A percentile compares a stretch with the other conserved stretches of the same genome.
phyloP scores from a whole-genome alignment of 2,888 invertebrate genomes.

The Xylophagus ater region DNA sequence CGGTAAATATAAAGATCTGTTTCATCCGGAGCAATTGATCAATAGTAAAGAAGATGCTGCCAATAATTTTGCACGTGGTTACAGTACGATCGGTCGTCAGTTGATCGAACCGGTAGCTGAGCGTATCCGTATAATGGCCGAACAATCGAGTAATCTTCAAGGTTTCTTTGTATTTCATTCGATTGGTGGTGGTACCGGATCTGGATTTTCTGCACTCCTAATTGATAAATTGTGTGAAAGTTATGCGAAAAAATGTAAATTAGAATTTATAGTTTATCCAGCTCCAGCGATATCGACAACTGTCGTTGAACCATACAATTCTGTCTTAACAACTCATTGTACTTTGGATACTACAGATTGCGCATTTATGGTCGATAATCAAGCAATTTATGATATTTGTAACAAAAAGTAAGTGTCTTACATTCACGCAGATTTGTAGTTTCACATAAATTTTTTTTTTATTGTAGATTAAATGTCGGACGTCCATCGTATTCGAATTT shows the following conservation, averaged over 20 bases:
- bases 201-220: constrained; percentile 71
- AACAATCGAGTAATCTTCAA: constrained; percentile 68
- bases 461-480: constrained; percentile 42
- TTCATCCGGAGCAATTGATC: constrained; percentile 73
- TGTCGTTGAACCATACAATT: constrained; percentile 86
- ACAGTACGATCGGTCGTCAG: constrained; percentile 76
- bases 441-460: background rate
- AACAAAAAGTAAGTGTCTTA: constrained; percentile 44
- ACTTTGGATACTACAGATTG: constrained; percentile 75
- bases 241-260: constrained; percentile 73
- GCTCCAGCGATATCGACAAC: constrained; percentile 63
- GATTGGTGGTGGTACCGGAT: constrained; percentile 73
- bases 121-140: constrained; percentile 61
- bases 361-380: constrained; percentile 85
- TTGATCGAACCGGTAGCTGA: constrained; percentile 63
- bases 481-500: constrained; percentile 58
- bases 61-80: constrained; percentile 77
- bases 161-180: constrained; percentile 87
- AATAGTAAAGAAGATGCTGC: constrained; percentile 84
- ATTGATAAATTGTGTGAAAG: constrained; percentile 74
- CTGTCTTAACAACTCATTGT: constrained; percentile 76
- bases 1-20: constrained; percentile 62
- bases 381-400: constrained; percentile 84
- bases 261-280: constrained; percentile 45
- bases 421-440: background rate